Conservation (phyloP, 2,888 invertebrate genomes). For the Perdita meconis region DNA sequence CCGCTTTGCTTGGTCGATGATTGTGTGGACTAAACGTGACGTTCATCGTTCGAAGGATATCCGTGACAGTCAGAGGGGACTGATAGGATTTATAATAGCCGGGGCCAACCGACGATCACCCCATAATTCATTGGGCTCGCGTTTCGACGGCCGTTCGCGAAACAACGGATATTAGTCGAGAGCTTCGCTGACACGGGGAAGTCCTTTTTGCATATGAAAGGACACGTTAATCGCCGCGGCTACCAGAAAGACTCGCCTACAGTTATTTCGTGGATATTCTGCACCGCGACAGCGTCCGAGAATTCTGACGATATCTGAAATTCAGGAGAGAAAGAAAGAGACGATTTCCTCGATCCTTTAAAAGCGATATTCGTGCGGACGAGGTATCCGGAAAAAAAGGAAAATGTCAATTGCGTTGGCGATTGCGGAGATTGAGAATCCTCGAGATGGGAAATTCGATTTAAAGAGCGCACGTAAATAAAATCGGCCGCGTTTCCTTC, state of each 20-base stretch:
- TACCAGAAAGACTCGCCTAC: neutral
- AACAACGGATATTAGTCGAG: slow-evolving; percentile 39
- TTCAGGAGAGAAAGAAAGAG: neutral
- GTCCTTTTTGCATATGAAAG: slow-evolving; percentile 39
- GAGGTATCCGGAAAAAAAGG: neutral
- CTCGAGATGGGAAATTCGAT: slow-evolving; percentile 41
- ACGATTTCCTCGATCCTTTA: neutral
- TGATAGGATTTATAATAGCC: slow-evolving; percentile 51
- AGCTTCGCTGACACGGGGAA: slow-evolving; percentile 8
- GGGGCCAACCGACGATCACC: slow-evolving; percentile 22
- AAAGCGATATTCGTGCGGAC: neutral
- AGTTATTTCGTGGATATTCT: neutral
- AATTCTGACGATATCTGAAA: neutral
- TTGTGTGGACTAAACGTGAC: neutral
- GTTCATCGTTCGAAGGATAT: slow-evolving; percentile 14
- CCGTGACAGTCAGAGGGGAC: slow-evolving; percentile 23
- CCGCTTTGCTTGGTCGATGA: slow-evolving; percentile 29
- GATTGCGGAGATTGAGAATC: slow-evolving; percentile 6
- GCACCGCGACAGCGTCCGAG: neutral
- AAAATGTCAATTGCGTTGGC: neutral
- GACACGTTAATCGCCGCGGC: slow-evolving; percentile 15
- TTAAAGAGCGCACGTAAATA: slow-evolving; percentile 30
- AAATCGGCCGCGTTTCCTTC: slow-evolving; percentile 10
- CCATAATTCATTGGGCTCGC: slow-evolving; percentile 41
- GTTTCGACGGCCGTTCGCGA: slow-evolving; percentile 33